These are phyloP conservation scores for Corythornis vintsioides DNA, from an alignment of 2,113 vertebrate species.

Conservation along the genomic window DNA sequence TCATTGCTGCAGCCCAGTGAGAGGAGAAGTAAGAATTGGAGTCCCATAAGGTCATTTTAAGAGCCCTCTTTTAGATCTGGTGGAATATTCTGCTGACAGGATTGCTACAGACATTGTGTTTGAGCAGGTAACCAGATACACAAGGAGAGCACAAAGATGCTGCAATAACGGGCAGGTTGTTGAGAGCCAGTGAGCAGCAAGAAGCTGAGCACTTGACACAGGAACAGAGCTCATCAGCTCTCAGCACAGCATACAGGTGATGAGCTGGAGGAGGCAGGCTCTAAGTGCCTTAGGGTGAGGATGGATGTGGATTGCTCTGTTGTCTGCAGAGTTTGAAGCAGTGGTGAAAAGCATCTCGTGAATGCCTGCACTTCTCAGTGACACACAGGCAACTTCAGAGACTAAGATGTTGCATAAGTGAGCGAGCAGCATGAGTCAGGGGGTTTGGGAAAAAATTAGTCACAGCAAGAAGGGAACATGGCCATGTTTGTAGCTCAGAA, in stretches of 20 bases:
- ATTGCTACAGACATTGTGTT: not conserved
- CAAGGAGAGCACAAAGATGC: not conserved
- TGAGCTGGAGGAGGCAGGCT: not conserved
- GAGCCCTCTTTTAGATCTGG: not conserved
- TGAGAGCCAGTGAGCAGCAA: not conserved
- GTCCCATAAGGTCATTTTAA: not conserved
- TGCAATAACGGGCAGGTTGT: not conserved
- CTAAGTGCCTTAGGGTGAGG: not conserved
- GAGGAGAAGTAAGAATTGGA: not conserved
- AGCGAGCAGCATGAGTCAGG: conserved; percentile 79
- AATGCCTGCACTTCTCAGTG: conserved; percentile 64
- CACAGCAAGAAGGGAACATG: conserved; percentile 43
- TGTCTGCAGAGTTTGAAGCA: not conserved
- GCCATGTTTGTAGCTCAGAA: conserved; percentile 65
- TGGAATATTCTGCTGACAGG: not conserved
- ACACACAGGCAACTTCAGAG: conserved; percentile 74
- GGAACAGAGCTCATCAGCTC: not conserved
- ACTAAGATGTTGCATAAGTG: conserved; percentile 81
- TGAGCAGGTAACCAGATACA: not conserved
- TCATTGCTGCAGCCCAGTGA: not conserved
- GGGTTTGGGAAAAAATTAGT: conserved; percentile 82
- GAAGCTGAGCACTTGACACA: not conserved
- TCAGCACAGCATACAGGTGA: not conserved
- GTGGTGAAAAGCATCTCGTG: conserved; percentile 33
- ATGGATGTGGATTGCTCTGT: not conserved